Evolutionary conservation across 1,140 invertebrate genomes (phyloP), one percentile per base, ranked within the genome.

Genomic region (Drosophila suzukii): DNA sequence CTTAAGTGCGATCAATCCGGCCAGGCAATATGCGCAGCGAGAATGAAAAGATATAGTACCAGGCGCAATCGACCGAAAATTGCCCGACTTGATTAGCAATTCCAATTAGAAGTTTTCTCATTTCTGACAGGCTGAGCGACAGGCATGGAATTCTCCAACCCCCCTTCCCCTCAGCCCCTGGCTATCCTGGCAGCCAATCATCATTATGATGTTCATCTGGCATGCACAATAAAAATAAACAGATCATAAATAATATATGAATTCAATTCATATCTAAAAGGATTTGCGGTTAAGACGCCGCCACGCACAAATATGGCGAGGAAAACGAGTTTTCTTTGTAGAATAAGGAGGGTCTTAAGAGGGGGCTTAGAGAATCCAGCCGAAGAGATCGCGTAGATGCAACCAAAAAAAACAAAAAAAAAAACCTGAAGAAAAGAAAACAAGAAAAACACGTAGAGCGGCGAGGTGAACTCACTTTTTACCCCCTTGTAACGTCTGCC

Each of bases 211-310:
- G 47, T 75, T 83, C 79, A 83, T 68, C 75, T 65, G 84, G 83
- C 84, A 89, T 77, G 76, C 68, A 89, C 84, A 88, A 88, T 89
- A 88, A 88, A 89, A 84, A 85, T 89, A 88, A 89, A 88, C 84
- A 88, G 84, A 89, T 88, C 84, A 88, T 88, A 88, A 88, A 88
- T 88, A 88, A 88, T 81, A 88, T 90, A 88, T 88, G 84, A 88
- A 89, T 88, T 88, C 73, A 88, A 88, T 88, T 88, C 84, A 88
- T 88, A 89, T 88, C 84, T 83, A 75, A 88, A 88, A 89, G 84
- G 84, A 89, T 89, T 89, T 88, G 84, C 80, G 84, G 84, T 88
- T 84, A 83, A 88, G 79, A 88, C 81, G 65, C 68, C 58, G 80
- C 79, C 76, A 88, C 76, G 80, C 83, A 89, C 85, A 84, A 84